Evolutionary conservation across 2,797 vertebrate genomes (phyloP).

Genomic region (Parotocinclus haroldoi): DNA sequence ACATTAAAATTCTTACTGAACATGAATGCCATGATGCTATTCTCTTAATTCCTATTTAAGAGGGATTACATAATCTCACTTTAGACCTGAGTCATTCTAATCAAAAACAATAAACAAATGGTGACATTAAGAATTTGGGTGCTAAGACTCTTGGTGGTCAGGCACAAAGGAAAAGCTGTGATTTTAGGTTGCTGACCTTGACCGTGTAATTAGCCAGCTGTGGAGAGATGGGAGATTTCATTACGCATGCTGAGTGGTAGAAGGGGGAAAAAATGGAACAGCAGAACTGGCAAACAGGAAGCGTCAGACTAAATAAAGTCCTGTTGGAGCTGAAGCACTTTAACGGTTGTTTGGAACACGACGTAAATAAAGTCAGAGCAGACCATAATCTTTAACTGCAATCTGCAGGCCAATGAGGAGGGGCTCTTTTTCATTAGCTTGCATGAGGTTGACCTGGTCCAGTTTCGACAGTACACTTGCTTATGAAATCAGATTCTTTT

Average conservation of each 20-base stretch:
- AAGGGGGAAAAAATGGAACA: background rate
- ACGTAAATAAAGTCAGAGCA: background rate
- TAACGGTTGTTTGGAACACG: conserved; percentile 14
- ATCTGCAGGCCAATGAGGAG: conserved; percentile 43
- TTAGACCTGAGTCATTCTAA: conserved; percentile 27
- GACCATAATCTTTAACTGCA: conserved; percentile 6
- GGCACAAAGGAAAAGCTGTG: conserved; percentile 47
- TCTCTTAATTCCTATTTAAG: conserved; percentile 8
- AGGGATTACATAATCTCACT: conserved; percentile 35
- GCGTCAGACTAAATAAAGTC: conserved; percentile 69
- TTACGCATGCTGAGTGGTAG: conserved; percentile 5
- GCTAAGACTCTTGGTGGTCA: conserved; percentile 40
- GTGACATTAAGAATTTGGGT: conserved; percentile 40
- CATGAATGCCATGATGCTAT: conserved; percentile 1
- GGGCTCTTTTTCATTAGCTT: conserved; percentile 20
- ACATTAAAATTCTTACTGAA: background rate
- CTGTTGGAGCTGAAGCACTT: conserved; percentile 33
- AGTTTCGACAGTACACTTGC: background rate
- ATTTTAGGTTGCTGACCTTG: conserved; percentile 64
- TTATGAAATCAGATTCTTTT: background rate
- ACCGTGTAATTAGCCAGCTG: conserved; percentile 64
- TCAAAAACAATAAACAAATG: conserved; percentile 45
- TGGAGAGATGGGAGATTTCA: conserved; percentile 55
- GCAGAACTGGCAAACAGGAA: conserved; percentile 68
- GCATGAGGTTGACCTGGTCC: background rate